Conservation (phyloP, 2,888 invertebrate species). For the Thereva nobilitata region DNA sequence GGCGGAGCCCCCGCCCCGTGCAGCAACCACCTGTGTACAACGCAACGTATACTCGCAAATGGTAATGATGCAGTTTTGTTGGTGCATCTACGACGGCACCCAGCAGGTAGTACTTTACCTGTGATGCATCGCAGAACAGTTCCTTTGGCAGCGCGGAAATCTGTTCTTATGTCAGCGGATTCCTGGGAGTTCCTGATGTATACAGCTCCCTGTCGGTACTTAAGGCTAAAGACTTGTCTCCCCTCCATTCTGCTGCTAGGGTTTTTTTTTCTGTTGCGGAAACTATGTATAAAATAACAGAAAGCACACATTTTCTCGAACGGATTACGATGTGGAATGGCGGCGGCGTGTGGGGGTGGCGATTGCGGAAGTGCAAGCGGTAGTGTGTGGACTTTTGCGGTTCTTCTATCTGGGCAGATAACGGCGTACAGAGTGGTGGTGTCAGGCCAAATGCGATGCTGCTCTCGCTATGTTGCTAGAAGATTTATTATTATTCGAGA, state of each 20-base stretch:
- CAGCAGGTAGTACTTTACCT: slow-evolving; percentile 36
- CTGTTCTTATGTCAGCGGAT: slow-evolving; percentile 20
- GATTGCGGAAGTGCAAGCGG: slow-evolving; percentile 1
- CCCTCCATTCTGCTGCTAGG: slow-evolving; percentile 3
- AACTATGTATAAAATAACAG: not conserved
- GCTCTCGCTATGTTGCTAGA: slow-evolving; percentile 11
- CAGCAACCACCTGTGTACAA: slow-evolving; percentile 17
- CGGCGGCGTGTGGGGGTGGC: slow-evolving; percentile 13
- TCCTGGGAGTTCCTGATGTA: not conserved
- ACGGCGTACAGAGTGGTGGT: slow-evolving; percentile 21
- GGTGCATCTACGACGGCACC: slow-evolving; percentile 5
- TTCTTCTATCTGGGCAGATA: slow-evolving; percentile 10
- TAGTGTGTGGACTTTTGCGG: not conserved
- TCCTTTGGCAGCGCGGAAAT: not conserved
- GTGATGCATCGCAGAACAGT: slow-evolving; percentile 26
- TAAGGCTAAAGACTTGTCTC: slow-evolving; percentile 22
- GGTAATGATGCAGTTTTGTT: slow-evolving; percentile 27
- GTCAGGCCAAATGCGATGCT: slow-evolving; percentile 21
- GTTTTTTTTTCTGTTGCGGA: too few species aligned
- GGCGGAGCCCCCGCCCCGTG: slow-evolving; percentile 5
- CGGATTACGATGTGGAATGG: slow-evolving; percentile 5
- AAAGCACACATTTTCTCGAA: slow-evolving; percentile 16
- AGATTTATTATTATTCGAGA: slow-evolving; percentile 30
- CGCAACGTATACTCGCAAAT: slow-evolving; percentile 5
- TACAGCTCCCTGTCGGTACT: not conserved